Base-by-base conservation (phyloP, 2,888 invertebrate species). In the Euphydryas editha region DNA sequence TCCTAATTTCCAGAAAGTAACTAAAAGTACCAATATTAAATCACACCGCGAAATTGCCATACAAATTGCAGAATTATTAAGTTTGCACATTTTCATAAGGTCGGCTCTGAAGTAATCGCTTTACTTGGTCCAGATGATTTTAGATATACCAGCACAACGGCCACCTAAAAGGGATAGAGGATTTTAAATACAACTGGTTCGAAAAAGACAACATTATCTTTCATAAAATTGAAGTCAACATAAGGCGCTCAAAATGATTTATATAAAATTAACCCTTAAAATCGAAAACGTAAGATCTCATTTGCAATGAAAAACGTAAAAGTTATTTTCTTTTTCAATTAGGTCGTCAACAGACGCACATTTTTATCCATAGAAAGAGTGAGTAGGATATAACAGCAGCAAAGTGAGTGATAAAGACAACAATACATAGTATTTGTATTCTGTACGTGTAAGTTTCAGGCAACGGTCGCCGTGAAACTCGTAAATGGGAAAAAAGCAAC, bases 401-500 rank as follows among this genome's bases (percentile, higher is more conserved):
- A 54, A 59, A 61, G 70, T 56, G 74, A 62, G 72, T 63, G 78
- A 90, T 76, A 80, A 81, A 75, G 90, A 89, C 71, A 74, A 80
- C 59, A 69, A 76, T 80, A 85, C 80, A 76, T 81, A 84, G 86
- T 91, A 92, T 92, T 92, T 92, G 90, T 92, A 92, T 92, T 92
- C 92, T 86, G 86, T 92, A 90, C 92, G 92, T 92, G 91, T 92
- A 92, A 92, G 92, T 92, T 92, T 92, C 92, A 92, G 92, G 91
- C 90, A 90, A 90, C 91, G 91, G 92, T 92, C 91, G 90, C 91
- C 90, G 91, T 92, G 92, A 91, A 92, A 91, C 92, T 92, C 91
- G 92, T 92, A 92, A 92, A 92, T 92, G 92, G 92, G 90, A 90
- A 92, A 92, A 92, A 92, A 92, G 92, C 91, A 92, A 92, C 92